Conservation (phyloP, 2,113 vertebrate species). For the Hylia prasina region DNA sequence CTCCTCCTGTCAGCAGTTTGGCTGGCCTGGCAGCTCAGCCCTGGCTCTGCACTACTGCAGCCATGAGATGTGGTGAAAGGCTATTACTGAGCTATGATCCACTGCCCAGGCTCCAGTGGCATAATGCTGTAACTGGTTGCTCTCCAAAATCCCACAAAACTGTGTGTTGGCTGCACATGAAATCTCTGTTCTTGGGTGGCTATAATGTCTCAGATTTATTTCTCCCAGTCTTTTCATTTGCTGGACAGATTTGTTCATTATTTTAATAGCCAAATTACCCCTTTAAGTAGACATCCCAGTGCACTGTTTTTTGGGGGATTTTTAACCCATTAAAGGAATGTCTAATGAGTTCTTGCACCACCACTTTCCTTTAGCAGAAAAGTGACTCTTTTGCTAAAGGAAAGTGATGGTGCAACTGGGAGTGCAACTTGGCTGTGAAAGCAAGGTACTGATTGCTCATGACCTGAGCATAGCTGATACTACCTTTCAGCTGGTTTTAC, state of each 20-base stretch:
- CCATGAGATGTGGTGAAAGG: not conserved
- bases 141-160: not conserved
- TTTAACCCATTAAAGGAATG: not conserved
- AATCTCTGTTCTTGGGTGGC: not conserved
- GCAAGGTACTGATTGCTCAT: not conserved
- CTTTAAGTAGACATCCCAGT: not conserved
- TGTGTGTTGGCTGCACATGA: not conserved
- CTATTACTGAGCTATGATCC: not conserved
- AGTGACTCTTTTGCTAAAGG: too few relatives aligned
- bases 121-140: not conserved
- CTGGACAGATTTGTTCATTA: not conserved
- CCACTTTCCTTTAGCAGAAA: not conserved
- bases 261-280: not conserved
- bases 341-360: not conserved
- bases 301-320: not conserved
- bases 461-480: not conserved
- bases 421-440: not conserved
- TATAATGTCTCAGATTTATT: not conserved
- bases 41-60: not conserved
- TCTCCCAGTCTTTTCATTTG: not conserved
- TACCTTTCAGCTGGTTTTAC: slow-evolving; percentile 16
- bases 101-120: not conserved
- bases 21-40: not conserved
- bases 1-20: not conserved
- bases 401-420: too few relatives aligned